Evolutionary conservation across 2,797 vertebrate species (phyloP), one percentile per base, ranked within the genome.

Genomic region (Microtus californicus): DNA sequence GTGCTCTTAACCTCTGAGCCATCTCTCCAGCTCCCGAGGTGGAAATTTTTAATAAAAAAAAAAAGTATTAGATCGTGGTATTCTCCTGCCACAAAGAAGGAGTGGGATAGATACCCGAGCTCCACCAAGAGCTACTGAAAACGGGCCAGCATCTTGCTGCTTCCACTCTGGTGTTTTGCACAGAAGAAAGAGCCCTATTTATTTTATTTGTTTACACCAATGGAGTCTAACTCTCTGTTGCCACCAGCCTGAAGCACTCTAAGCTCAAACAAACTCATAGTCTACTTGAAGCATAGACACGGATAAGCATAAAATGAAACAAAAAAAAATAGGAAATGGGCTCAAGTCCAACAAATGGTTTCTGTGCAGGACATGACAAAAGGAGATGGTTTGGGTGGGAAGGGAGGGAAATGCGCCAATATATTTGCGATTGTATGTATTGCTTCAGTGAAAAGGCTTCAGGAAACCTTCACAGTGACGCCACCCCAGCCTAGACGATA

Each of bases 81-180:
- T 74, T 93, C 90, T 94, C 65, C 40, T 69, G 65, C 65, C 81
- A 71, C 82, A 80, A 87, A 34, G 45, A 81, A 85, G 95, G 65
- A 56, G 27, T 34, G 61, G 37, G 79, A 10, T 61, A 94, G 10
- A 61, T 34, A 78, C 54, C 48, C 73, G 21, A 31, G 23, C 25
- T 81, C 54, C 87, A 23, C 48, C n/a, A 48, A 95, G 37, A 86
- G 63, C 77, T 80, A 40, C 21, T 56, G 19, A 81, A 54, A 17
- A 13, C 67, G n/a, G 45, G 14, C 6, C 27, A 79, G 31, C 27
- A 43, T 34, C 56, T 82, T 13, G 13, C 15, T 95, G 40, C 79
- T 77, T 81, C 77, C 73, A 81, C 40, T 43, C 51, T 61, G 13
- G 56, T 19, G 19, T 82, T 93, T 61, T 89, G 40, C 37, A 43